Evolutionary conservation across 2,888 invertebrate species (phyloP).

Genomic region (Drosophila neonasuta): DNA sequence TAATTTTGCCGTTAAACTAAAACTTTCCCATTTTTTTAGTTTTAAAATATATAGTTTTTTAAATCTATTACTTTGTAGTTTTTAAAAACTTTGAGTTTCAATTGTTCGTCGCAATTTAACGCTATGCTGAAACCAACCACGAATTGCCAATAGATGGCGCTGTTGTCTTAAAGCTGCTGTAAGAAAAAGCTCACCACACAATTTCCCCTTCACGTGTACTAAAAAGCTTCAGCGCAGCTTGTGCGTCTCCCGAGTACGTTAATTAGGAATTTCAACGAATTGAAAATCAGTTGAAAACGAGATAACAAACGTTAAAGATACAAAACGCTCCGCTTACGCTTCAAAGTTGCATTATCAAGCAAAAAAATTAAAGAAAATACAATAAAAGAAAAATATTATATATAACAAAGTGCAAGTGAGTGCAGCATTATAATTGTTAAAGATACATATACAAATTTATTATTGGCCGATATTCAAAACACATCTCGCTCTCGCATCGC

Average conservation of each 20-base stretch:
- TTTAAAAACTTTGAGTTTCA: background rate
- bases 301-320: conserved; percentile 79
- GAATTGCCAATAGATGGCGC: conserved; percentile 52
- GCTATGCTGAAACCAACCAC: background rate
- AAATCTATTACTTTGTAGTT: background rate
- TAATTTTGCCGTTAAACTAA: background rate
- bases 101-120: background rate
- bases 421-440: conserved; percentile 42
- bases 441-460: conserved; percentile 30
- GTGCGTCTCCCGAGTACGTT: conserved; percentile 59
- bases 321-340: conserved; percentile 49
- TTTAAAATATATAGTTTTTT: background rate
- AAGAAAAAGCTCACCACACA: conserved; percentile 36
- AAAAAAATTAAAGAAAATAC: conserved; percentile 24
- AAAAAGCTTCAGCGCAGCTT: conserved; percentile 59
- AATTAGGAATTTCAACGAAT: conserved; percentile 73
- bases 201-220: conserved; percentile 59
- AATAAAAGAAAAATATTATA: conserved; percentile 16
- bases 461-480: conserved; percentile 36
- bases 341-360: conserved; percentile 31
- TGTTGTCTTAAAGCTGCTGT: background rate
- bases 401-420: conserved; percentile 43
- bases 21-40: background rate
- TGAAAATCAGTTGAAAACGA: conserved; percentile 80
- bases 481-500: conserved; percentile 19